Percentiles rank a stretch among this genome's conserved stretches.
Conservation (phyloP, 2,888 invertebrate species). For the Drosophila pseudotalamancana region DNA sequence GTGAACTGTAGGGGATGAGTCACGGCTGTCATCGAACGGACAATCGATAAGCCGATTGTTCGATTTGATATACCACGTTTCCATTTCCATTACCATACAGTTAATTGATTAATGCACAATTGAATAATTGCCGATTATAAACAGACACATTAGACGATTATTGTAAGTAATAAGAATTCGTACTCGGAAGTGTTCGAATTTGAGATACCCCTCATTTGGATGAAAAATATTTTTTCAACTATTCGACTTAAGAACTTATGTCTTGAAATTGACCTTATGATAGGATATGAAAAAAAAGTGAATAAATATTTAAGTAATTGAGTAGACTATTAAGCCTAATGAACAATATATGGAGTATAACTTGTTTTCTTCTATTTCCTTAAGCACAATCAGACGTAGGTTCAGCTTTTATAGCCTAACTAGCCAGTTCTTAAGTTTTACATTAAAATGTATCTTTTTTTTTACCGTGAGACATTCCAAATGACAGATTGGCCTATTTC, state of each 20-base stretch:
- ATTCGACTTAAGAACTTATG: too few species aligned
- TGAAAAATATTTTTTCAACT: background rate
- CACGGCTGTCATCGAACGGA: slow-evolving; percentile 14
- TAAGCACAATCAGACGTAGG: too few species aligned
- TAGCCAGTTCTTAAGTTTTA: background rate
- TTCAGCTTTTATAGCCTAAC: too few species aligned
- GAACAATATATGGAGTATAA: too few species aligned
- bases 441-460: background rate
- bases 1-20: slow-evolving; percentile 14
- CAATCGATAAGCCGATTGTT: slow-evolving; percentile 25
- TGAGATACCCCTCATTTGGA: too few species aligned
- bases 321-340: too few species aligned
- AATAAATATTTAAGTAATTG: too few species aligned
- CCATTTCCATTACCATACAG: background rate
- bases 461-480: background rate
- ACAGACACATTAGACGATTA: background rate
- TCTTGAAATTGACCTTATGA: too few species aligned
- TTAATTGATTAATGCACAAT: slow-evolving; percentile 11
- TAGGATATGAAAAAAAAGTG: too few species aligned
- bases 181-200: background rate
- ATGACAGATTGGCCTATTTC: slow-evolving; percentile 2
- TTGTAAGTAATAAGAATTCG: background rate
- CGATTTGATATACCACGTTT: slow-evolving; percentile 4
- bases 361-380: too few species aligned
- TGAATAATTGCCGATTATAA: slow-evolving; percentile 8